Base-by-base conservation (phyloP, 2,797 vertebrate genomes). In the Acanthornis magna region DNA sequence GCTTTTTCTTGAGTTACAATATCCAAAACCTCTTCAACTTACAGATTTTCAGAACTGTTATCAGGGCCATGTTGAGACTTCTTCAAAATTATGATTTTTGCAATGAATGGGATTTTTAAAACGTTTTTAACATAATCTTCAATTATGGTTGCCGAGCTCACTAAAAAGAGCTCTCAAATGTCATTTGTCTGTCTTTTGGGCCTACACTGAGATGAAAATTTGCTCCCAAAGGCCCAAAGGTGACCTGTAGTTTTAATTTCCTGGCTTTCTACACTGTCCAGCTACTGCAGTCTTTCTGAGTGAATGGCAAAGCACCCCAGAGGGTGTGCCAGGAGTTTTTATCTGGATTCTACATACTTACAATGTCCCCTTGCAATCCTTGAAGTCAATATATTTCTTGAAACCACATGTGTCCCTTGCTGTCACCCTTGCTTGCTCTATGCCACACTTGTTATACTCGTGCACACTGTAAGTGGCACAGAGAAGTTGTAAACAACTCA, bases 291-390 rank as follows among this genome's bases (percentile, higher is more conserved):
- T 36, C 8, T 23, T 32, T 68, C 60, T 75, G 8, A 47, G 7
- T 7, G 9, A 88, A 43, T 25, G 19, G 16, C 11, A 75, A 10
- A 75, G 5, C 32, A 66, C 7, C 4, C 11, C 10, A 57, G 16
- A 65, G 2, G 43, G 5, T 3, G 1, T 29, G 5, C 5, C 22
- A 75, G 22, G 13, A 2, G 1, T 23, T 57, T 2, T 48, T 48
- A 7, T n/a, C 4, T 32, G 9, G 3, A 7, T 45, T 6, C 26
- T 45, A 5, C 42, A 27, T 29, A 20, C 2, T 78, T 65, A 23
- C 23, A 51, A 23, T 9, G 5, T 45, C 22, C 4, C 7, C 16
- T 71, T 55, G 55, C 13, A 62, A 25, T 1, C 6, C 18, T 20
- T 21, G 9, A 8, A 19, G 36, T 32, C 45, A 61, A 20, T n/a